Evolutionary conservation across 37 sponge, comb jelly and placozoan species (phyloP).

Genomic region (Lycopodina hypogea): DNA sequence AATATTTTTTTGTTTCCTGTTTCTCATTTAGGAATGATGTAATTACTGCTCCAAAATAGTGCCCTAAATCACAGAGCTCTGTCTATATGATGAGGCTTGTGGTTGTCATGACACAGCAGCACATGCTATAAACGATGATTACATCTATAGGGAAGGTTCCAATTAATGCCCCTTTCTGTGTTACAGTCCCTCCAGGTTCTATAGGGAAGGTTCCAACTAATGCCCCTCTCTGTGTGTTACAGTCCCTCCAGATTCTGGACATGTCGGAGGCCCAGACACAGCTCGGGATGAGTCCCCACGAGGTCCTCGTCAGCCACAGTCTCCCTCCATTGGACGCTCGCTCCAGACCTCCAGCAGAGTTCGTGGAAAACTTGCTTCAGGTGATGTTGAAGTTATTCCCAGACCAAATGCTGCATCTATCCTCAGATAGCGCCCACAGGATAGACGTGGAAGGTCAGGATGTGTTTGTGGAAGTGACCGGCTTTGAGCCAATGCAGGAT

Average conservation of each 20-base stretch:
- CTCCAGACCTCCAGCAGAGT: constrained; percentile 12
- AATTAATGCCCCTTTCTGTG: no score
- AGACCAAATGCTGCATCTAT: background rate
- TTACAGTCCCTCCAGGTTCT: constrained; percentile 48
- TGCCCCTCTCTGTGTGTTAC: no score
- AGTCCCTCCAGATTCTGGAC: constrained; percentile 50
- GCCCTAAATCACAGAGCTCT: no score
- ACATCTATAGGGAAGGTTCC: no score
- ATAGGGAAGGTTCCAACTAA: no score
- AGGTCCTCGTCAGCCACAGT: constrained; percentile 35
- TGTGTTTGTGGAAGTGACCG: constrained; percentile 41
- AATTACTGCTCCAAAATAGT: no score
- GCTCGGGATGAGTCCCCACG: constrained; percentile 48
- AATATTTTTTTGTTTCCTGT: no score
- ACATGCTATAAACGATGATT: no score
- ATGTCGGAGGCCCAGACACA: constrained; percentile 47
- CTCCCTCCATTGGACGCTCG: constrained; percentile 41
- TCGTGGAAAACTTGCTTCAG: constrained; percentile 20
- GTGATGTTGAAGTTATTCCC: constrained; percentile 21
- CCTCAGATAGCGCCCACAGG: background rate
- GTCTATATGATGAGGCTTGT: no score
- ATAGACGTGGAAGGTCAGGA: constrained; percentile 19
- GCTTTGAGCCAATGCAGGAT: constrained; percentile 20
- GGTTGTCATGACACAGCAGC: no score
- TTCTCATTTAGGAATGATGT: no score